Conservation (phyloP, 2,797 vertebrate species). For the Xenopus petersii region DNA sequence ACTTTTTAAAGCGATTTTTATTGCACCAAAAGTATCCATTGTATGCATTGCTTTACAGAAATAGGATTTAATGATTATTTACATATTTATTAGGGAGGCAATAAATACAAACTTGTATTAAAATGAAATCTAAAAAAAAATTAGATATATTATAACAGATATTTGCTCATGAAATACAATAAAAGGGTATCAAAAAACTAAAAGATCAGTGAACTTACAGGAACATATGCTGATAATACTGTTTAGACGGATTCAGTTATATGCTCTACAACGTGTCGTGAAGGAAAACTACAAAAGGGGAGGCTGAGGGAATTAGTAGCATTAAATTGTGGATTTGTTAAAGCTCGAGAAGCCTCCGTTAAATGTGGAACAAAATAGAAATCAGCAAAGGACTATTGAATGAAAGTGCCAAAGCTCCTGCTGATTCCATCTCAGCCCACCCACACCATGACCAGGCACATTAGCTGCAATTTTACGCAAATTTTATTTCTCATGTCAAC, state of each 20-base stretch:
- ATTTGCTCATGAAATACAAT: too few species aligned
- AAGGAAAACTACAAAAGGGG: slow-evolving; percentile 25
- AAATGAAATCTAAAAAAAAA: too few species aligned
- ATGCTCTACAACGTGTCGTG: slow-evolving; percentile 10
- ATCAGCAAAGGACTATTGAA: slow-evolving; percentile 16
- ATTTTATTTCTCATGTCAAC: slow-evolving; percentile 54
- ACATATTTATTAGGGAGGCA: too few species aligned
- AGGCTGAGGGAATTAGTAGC: slow-evolving; percentile 42
- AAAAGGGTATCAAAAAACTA: too few species aligned
- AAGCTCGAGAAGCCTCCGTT: not conserved
- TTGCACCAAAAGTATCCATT: too few species aligned
- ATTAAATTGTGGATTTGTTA: slow-evolving; percentile 44
- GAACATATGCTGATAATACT: slow-evolving; percentile 10
- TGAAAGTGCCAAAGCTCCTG: slow-evolving; percentile 8
- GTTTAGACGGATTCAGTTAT: slow-evolving; percentile 4
- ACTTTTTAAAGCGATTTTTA: too few species aligned
- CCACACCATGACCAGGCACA: slow-evolving; percentile 57
- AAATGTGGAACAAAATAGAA: not conserved
- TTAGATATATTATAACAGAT: too few species aligned
- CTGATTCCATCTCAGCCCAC: slow-evolving; percentile 23
- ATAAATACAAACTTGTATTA: too few species aligned
- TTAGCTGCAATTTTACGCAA: slow-evolving; percentile 57
- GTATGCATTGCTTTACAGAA: too few species aligned
- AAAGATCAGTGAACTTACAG: not conserved
- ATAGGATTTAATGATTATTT: too few species aligned